Base-by-base conservation (phyloP, 2,113 vertebrate species). In the Picathartes gymnocephalus region DNA sequence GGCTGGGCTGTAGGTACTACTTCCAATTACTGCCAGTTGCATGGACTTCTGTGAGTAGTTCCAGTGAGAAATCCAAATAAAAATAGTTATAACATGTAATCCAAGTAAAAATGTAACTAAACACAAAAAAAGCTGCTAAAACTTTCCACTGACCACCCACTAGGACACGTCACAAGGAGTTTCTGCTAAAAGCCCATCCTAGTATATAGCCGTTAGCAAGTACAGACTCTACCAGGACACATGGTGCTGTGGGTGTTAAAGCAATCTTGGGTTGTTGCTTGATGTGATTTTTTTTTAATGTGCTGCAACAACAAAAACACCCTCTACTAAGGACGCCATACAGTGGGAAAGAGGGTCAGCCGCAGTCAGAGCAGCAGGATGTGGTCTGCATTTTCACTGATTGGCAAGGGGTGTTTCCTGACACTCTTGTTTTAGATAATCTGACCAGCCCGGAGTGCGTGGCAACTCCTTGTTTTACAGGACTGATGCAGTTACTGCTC, bases 191-290 rank as follows among this genome's bases (percentile, higher is more conserved):
- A 94, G 81, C 79, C 91, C 90, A 31, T 66, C 88, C 64, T 51
- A 81, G 71, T 66, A 57, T 71, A 78, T 18, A 91, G 86, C 50
- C 0, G 6, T 91, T 93, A 81, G 76, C 94, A 92, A 92, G 82
- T 92, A 94, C 94, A 93, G 71, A 56, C 76, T 95, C 92, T 88
- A 88, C 54, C 56, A 89, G 94, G 91, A 90, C 94, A 93, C 91
- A 53, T 86, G 86, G 92, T 90, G 48, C 79, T 94, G 96, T 95
- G 95, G 94, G 94, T 96, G 94, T 95, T 94, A 81, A 73, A 93
- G 71, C 76, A 60, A 31, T 30, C 60, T 91, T 60, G 71, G 92
- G 54, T 81, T 94, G 62, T 93, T 90, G 58, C 87, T 90, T 78
- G 71, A 88, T 90, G 73, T 74, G 37, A 88, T 28, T 50, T 80